Conservation (phyloP, 2,113 vertebrate genomes). For the Strix uralensis region DNA sequence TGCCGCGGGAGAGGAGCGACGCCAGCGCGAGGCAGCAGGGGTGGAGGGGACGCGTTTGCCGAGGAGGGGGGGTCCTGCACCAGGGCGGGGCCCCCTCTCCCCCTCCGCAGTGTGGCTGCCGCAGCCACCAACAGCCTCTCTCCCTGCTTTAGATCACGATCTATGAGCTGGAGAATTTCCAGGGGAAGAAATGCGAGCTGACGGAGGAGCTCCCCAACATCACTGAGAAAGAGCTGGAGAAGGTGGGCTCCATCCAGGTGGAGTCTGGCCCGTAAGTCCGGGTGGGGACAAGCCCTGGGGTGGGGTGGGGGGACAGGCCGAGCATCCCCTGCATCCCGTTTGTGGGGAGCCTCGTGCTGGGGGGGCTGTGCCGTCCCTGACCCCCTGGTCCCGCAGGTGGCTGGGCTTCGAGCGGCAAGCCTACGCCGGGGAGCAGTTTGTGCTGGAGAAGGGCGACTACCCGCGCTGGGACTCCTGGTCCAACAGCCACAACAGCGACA, state of each 20-base stretch:
- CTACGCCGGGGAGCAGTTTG: slow-evolving; percentile 86
- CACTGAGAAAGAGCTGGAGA: slow-evolving; percentile 81
- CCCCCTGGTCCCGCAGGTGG: slow-evolving; percentile 72
- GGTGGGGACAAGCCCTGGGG: not conserved
- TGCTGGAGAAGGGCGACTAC: slow-evolving; percentile 92
- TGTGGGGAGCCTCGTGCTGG: accelerated
- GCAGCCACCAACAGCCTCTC: accelerated
- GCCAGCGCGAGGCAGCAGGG: accelerated
- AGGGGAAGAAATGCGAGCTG: slow-evolving; percentile 82
- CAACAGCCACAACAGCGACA: slow-evolving; percentile 86
- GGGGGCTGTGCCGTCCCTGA: not conserved
- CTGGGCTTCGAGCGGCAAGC: slow-evolving; percentile 83
- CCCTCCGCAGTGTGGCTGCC: not conserved
- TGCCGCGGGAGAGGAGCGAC: accelerated
- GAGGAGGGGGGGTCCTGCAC: not conserved
- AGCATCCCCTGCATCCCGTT: not conserved
- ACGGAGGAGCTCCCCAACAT: slow-evolving; percentile 83
- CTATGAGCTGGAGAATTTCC: slow-evolving; percentile 86
- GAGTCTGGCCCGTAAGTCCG: slow-evolving; percentile 84
- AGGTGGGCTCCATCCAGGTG: slow-evolving; percentile 87
- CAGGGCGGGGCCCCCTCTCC: accelerated
- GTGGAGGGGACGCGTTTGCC: accelerated
- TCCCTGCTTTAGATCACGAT: slow-evolving; percentile 57
- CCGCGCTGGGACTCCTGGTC: slow-evolving; percentile 93
- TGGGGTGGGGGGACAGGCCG: not conserved